Conservation (phyloP, 2,113 vertebrate species). For the Himantopus leucocephalus region DNA sequence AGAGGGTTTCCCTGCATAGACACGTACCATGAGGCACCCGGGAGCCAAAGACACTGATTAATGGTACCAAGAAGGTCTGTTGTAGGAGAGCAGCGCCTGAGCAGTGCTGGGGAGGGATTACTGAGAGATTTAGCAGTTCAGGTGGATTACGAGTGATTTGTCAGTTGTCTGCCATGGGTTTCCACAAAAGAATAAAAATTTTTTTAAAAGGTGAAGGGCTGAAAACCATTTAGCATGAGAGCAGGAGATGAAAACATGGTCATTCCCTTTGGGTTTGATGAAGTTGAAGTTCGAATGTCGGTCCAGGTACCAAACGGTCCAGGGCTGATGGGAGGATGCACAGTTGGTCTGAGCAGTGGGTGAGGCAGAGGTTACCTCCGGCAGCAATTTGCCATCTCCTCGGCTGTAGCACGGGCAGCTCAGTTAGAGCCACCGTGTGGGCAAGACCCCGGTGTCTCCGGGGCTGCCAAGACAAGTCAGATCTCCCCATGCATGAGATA, state of each 20-base stretch:
- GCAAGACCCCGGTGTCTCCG: rapidly evolving
- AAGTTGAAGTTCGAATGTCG: rapidly evolving
- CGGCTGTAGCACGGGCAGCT: neutral
- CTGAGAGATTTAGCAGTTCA: neutral
- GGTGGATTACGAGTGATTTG: slow-evolving; percentile 31
- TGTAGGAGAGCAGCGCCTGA: neutral
- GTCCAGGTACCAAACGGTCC: neutral
- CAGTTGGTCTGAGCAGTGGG: neutral
- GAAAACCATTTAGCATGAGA: neutral
- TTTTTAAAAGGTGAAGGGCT: neutral
- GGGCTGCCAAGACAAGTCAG: neutral
- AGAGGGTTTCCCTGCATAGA: neutral
- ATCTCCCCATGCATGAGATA: neutral
- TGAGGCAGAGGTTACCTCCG: neutral
- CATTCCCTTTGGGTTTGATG: neutral
- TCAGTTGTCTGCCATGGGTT: neutral
- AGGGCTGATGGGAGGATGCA: neutral
- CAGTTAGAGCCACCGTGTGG: neutral
- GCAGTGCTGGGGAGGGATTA: neutral
- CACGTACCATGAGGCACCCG: neutral
- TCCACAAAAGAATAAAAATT: neutral
- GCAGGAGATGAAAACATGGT: rapidly evolving
- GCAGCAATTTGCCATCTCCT: neutral
- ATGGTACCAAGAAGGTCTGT: neutral
- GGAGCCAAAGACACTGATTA: neutral